These are phyloP conservation scores for Aricia artaxerxes DNA, from an alignment of 2,888 invertebrate genomes.

Conservation along the genomic window DNA sequence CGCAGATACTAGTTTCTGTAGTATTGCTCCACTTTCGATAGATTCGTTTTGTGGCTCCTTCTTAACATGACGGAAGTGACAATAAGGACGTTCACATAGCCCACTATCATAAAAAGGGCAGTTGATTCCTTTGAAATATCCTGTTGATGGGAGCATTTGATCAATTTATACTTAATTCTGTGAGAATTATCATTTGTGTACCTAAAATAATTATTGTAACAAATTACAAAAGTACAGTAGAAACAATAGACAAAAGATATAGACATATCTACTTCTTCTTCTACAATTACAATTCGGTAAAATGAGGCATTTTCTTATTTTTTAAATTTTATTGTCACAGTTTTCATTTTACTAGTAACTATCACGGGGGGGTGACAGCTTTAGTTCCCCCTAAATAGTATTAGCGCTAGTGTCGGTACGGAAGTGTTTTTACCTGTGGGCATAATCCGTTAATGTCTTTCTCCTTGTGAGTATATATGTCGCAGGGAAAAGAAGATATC, in stretches of 20 bases:
- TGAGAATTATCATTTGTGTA: conserved; percentile 7
- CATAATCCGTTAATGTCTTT: too few species aligned
- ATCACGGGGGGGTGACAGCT: too few species aligned
- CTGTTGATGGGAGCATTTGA: conserved; percentile 93
- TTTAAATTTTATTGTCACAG: too few species aligned
- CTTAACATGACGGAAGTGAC: conserved; percentile 93
- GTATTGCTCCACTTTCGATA: conserved; percentile 71
- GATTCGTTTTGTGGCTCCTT: conserved; percentile 80
- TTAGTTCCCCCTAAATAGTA: too few species aligned
- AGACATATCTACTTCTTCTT: background rate
- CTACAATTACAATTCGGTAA: too few species aligned
- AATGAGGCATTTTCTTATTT: too few species aligned
- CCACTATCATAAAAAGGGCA: conserved; percentile 92
- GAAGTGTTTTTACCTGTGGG: too few species aligned
- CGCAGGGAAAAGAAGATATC: too few species aligned
- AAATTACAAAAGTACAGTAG: background rate
- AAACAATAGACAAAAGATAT: background rate
- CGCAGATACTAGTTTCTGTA: conserved; percentile 81
- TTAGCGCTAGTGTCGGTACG: too few species aligned
- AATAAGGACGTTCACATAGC: conserved; percentile 92
- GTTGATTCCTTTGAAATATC: conserved; percentile 90
- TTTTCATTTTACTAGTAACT: too few species aligned
- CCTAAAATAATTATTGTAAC: background rate
- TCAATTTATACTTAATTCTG: conserved; percentile 20
- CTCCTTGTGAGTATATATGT: too few species aligned